phyloP scores from a whole-genome alignment of 1,140 invertebrate species.

The Ericerus pela region DNA sequence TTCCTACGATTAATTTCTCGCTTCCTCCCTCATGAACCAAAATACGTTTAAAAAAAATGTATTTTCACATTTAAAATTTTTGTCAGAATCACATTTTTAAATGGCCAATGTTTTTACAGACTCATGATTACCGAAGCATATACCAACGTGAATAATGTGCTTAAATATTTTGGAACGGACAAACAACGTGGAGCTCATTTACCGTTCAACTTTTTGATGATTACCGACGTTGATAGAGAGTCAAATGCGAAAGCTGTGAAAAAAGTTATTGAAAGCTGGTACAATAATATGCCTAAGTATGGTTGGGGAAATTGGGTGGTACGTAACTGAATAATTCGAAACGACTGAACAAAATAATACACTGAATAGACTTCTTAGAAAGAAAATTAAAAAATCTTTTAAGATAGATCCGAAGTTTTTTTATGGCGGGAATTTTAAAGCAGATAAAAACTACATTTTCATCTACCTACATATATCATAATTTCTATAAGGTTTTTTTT shows the following conservation, averaged over 20 bases:
- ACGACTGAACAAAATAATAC: too few species aligned
- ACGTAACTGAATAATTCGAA: conserved; percentile 25
- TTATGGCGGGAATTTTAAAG: background rate
- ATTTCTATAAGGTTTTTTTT: too few species aligned
- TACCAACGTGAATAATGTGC: conserved; percentile 23
- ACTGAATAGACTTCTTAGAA: too few species aligned
- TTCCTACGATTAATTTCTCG: background rate
- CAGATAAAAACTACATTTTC: too few species aligned
- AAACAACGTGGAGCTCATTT: conserved; percentile 30
- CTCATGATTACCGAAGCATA: conserved; percentile 34
- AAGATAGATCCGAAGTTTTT: too few species aligned
- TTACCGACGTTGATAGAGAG: conserved; percentile 32
- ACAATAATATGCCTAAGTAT: conserved; percentile 33
- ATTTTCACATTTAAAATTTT: background rate
- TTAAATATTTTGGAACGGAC: conserved; percentile 32
- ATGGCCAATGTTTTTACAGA: conserved; percentile 22
- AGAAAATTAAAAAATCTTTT: too few species aligned
- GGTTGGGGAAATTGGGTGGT: conserved; percentile 42
- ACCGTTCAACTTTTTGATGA: conserved; percentile 41
- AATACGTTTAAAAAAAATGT: background rate
- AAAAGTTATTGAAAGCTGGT: conserved; percentile 37
- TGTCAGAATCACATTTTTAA: background rate
- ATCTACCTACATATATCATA: too few species aligned
- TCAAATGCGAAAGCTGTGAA: conserved; percentile 36
- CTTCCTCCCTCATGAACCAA: background rate